phyloP scores from a whole-genome alignment of 92 coral and sea anemone genomes.

The Muricea muricata region DNA sequence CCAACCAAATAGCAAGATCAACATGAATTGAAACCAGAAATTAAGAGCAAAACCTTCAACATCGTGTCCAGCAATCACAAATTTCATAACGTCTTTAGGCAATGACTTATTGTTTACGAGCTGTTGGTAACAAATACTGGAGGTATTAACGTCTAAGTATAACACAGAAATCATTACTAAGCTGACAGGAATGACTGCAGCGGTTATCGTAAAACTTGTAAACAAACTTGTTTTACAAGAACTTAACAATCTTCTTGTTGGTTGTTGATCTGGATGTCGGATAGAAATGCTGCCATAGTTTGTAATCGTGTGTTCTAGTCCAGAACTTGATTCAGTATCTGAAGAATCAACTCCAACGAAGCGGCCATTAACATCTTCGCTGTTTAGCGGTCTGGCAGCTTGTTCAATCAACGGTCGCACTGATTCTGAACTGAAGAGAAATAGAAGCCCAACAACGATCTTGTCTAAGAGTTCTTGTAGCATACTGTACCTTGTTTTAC shows the following conservation, averaged over 20 bases:
- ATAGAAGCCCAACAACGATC: background rate
- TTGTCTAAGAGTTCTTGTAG: background rate
- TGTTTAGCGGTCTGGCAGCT: background rate
- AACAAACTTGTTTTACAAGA: background rate
- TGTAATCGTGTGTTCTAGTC: no score
- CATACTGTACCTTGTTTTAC: background rate
- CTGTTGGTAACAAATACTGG: slow-evolving; percentile 16
- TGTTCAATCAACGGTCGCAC: background rate
- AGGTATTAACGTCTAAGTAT: background rate
- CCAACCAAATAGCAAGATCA: slow-evolving; percentile 36
- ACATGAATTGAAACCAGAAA: slow-evolving; percentile 29
- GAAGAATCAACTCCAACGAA: no score
- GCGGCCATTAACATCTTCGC: background rate
- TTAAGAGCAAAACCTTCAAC: slow-evolving; percentile 14
- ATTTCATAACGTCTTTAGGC: slow-evolving; percentile 6
- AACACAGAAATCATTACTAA: slow-evolving; percentile 7
- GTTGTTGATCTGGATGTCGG: background rate
- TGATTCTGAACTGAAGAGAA: background rate
- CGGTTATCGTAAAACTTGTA: slow-evolving; percentile 3
- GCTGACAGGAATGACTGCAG: slow-evolving; percentile 20
- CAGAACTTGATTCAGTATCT: no score
- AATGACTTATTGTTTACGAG: background rate
- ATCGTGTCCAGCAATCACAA: slow-evolving; percentile 15
- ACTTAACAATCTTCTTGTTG: background rate
- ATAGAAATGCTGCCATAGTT: slow-evolving; percentile 7